Evolutionary conservation across 2,797 vertebrate species (phyloP).

Genomic region (Enteromius paludinosus): DNA sequence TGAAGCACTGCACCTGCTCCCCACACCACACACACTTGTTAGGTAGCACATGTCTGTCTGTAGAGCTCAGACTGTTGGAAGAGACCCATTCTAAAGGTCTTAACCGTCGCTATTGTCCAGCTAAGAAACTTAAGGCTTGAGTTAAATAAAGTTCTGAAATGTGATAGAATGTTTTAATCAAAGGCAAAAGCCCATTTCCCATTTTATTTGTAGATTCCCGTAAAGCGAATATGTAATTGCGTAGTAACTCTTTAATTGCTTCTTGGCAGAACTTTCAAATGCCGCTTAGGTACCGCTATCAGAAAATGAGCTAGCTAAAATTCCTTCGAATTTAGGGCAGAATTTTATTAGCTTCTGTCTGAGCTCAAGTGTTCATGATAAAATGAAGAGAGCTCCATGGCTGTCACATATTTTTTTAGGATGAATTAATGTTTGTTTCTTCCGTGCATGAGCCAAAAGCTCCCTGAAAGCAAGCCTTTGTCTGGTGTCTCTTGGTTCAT

Average conservation of each 20-base stretch:
- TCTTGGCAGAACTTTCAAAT: background rate
- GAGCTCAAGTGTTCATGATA: slow-evolving; percentile 33
- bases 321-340: background rate
- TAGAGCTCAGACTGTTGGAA: slow-evolving; percentile 67
- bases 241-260: slow-evolving; percentile 18
- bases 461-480: slow-evolving; percentile 35
- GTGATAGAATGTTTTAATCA: slow-evolving; percentile 42
- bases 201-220: background rate
- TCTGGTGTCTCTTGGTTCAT: slow-evolving; percentile 39
- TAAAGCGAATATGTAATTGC: slow-evolving; percentile 23
- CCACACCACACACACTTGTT: slow-evolving; percentile 46
- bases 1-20: slow-evolving; percentile 75
- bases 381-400: slow-evolving; percentile 38
- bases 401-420: slow-evolving; percentile 42
- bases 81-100: slow-evolving; percentile 66
- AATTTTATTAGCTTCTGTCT: slow-evolving; percentile 37
- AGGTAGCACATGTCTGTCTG: slow-evolving; percentile 52
- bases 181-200: background rate
- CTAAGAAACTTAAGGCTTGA: slow-evolving; percentile 34
- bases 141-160: slow-evolving; percentile 43
- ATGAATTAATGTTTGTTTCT: slow-evolving; percentile 48
- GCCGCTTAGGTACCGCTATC: background rate
- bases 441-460: slow-evolving; percentile 19
- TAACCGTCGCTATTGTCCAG: slow-evolving; percentile 57
- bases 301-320: slow-evolving; percentile 23